Percentiles rank a stretch among this genome's conserved stretches.
Conservation (phyloP, 2,888 invertebrate genomes). For the Psylliodes chrysocephalus region DNA sequence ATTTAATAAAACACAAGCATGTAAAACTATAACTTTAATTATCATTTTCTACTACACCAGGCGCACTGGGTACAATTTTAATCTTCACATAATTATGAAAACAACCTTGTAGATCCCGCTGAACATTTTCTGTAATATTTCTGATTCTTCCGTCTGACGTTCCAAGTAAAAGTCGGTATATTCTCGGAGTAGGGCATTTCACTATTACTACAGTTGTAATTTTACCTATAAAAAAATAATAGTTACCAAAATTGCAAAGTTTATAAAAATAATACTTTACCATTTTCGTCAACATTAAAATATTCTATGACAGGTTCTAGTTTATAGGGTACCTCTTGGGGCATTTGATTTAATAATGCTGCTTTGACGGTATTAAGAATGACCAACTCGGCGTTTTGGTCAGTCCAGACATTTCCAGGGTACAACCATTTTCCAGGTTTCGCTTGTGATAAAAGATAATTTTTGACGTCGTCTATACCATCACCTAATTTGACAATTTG, state of each 20-base stretch:
- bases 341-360: constrained; percentile 83
- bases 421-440: constrained; percentile 76
- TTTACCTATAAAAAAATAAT: too few species aligned
- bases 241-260: too few species aligned
- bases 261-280: constrained; percentile 55
- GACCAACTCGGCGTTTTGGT: constrained; percentile 76
- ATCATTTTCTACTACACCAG: constrained; percentile 26
- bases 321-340: constrained; percentile 88
- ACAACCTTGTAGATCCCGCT: constrained; percentile 59
- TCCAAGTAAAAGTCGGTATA: constrained; percentile 76
- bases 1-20: too few species aligned
- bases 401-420: constrained; percentile 74
- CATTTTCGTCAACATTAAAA: constrained; percentile 70
- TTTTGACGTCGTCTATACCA: constrained; percentile 60
- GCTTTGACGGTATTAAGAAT: constrained; percentile 82
- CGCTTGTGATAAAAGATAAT: constrained; percentile 75
- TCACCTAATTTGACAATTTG: constrained; percentile 47
- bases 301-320: constrained; percentile 75
- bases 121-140: constrained; percentile 70
- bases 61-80: constrained; percentile 53
- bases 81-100: constrained; percentile 59
- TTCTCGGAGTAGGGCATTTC: constrained; percentile 71
- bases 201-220: constrained; percentile 71
- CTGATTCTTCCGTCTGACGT: constrained; percentile 75
- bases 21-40: background rate